Conservation (phyloP, 2,888 invertebrate genomes). For the Isotomurus palustris region DNA sequence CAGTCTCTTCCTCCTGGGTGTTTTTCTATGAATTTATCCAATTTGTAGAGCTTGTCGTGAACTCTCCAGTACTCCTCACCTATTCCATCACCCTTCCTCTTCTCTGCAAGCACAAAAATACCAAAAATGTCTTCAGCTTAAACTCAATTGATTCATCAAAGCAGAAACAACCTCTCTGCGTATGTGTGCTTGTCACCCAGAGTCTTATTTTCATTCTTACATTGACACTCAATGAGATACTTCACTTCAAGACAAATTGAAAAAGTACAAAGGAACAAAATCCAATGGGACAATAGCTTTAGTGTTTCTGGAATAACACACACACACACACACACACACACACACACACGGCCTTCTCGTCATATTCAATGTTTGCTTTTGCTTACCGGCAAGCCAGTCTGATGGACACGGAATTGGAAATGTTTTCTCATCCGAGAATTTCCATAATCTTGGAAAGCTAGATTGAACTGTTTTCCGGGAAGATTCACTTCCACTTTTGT, state of each 20-base stretch:
- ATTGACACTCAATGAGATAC: too few species aligned
- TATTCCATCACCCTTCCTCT: conserved; percentile 20
- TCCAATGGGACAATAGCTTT: too few species aligned
- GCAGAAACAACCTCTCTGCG: too few species aligned
- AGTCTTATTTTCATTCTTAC: too few species aligned
- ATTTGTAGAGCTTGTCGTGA: conserved; percentile 51
- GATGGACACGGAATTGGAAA: conserved; percentile 53
- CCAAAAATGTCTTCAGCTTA: neutral
- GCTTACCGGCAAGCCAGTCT: conserved; percentile 59
- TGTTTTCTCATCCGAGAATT: conserved; percentile 53
- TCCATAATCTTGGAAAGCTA: conserved; percentile 52
- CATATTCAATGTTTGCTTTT: neutral
- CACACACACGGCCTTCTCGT: too few species aligned
- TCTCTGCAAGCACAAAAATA: conserved; percentile 17
- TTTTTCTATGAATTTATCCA: conserved; percentile 54
- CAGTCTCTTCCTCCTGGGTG: conserved; percentile 54
- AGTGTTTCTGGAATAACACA: too few species aligned
- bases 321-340: too few species aligned
- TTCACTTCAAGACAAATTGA: too few species aligned
- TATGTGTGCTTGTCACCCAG: too few species aligned
- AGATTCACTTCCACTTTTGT: conserved; percentile 11
- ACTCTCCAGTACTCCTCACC: conserved; percentile 26
- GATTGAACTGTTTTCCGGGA: conserved; percentile 27
- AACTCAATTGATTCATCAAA: too few species aligned
- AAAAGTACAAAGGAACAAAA: too few species aligned